Conservation (phyloP, 2,113 vertebrate genomes). For the Gallinago media region DNA sequence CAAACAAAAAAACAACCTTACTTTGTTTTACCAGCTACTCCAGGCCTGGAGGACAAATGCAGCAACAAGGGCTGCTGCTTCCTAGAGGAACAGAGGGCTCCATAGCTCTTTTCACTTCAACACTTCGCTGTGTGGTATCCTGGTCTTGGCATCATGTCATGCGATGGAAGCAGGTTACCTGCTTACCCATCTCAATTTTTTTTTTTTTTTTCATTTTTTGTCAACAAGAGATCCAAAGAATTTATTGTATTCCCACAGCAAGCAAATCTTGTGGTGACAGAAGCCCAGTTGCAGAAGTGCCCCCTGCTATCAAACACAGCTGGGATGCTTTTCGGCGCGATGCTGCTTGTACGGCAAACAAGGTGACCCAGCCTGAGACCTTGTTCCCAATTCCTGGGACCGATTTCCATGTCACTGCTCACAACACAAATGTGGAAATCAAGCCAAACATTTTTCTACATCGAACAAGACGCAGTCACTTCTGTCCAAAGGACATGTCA, state of each 20-base stretch:
- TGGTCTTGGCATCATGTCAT: neutral
- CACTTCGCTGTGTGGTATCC: fast-evolving
- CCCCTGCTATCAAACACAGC: neutral
- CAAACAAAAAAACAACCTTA: neutral
- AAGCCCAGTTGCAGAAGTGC: neutral
- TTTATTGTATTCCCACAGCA: neutral
- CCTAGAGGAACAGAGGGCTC: neutral
- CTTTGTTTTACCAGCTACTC: neutral
- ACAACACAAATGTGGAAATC: neutral
- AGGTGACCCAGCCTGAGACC: fast-evolving
- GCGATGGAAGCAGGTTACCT: neutral
- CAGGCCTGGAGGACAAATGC: neutral
- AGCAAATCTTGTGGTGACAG: neutral
- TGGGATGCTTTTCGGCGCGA: fast-evolving
- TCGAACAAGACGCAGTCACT: neutral
- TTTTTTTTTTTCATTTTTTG: neutral
- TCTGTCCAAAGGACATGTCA: neutral
- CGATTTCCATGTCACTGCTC: neutral
- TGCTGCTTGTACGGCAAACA: neutral
- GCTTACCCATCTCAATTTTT: neutral
- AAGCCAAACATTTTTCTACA: neutral
- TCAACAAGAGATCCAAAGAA: neutral
- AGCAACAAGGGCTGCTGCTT: neutral
- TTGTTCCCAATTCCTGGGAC: neutral
- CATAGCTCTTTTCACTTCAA: neutral